phyloP scores from a whole-genome alignment of 2,113 vertebrate genomes.

The Charina bottae region DNA sequence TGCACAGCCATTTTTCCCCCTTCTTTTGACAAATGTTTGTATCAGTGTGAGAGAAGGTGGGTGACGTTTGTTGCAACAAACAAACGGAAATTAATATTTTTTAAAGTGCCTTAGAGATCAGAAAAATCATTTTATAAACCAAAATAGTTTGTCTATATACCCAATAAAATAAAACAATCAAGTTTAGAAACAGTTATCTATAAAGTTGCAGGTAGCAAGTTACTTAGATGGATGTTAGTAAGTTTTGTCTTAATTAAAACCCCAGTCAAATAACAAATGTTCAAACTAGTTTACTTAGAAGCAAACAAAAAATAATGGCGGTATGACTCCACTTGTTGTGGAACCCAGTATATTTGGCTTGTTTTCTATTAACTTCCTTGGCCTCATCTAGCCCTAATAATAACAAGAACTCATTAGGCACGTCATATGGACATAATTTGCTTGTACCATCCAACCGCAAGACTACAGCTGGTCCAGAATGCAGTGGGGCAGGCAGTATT shows the following conservation, averaged over 20 bases:
- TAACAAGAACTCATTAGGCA: background rate
- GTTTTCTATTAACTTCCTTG: background rate
- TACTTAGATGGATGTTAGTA: background rate
- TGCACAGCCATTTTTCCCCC: background rate
- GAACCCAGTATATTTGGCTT: background rate
- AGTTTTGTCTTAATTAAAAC: background rate
- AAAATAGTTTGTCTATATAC: constrained; percentile 4
- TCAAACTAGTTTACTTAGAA: background rate
- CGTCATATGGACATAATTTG: background rate
- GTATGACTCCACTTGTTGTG: background rate
- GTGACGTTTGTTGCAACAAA: background rate
- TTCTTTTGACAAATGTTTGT: background rate
- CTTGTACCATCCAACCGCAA: background rate
- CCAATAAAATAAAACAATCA: background rate
- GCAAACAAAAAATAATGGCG: background rate
- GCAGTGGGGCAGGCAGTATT: background rate
- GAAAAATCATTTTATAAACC: background rate
- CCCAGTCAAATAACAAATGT: background rate
- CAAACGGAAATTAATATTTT: background rate
- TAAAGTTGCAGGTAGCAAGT: background rate
- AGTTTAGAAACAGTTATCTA: background rate
- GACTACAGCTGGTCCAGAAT: background rate
- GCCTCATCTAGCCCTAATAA: background rate
- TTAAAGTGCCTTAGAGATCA: background rate
- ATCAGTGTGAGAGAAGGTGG: background rate